phyloP scores from a whole-genome alignment of 2,888 invertebrate genomes.

The Prenolepis imparis region DNA sequence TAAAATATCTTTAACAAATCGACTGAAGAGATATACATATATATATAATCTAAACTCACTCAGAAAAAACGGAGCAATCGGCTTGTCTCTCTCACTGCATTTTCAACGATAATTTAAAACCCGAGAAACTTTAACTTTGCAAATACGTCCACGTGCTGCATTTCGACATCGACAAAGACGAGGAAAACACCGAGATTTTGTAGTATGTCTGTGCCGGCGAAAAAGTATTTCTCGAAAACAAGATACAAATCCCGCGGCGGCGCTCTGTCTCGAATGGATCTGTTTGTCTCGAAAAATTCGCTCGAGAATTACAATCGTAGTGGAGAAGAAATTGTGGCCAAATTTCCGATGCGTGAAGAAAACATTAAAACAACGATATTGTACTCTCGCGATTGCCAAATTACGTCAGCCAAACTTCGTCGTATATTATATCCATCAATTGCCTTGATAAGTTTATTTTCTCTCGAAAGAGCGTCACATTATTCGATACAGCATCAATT shows the following conservation, averaged over 20 bases:
- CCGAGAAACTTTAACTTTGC: slow-evolving; percentile 20
- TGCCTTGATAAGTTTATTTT: not conserved
- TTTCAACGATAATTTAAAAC: slow-evolving; percentile 32
- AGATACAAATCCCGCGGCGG: slow-evolving; percentile 49
- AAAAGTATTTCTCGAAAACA: slow-evolving; percentile 43
- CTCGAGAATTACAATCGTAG: slow-evolving; percentile 40
- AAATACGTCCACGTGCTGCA: slow-evolving; percentile 8
- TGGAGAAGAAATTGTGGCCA: not conserved
- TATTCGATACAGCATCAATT: slow-evolving; percentile 4
- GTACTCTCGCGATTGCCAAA: not conserved
- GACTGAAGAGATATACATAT: not conserved
- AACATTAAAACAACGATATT: not conserved
- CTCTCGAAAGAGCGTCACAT: not conserved
- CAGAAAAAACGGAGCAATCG: slow-evolving; percentile 1
- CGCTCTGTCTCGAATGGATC: slow-evolving; percentile 35
- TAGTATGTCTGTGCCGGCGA: not conserved
- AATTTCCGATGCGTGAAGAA: slow-evolving; percentile 29
- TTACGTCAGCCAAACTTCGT: slow-evolving; percentile 19
- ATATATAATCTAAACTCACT: slow-evolving; percentile 26
- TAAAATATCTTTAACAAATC: slow-evolving; percentile 29
- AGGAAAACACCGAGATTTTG: slow-evolving; percentile 30
- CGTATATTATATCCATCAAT: not conserved
- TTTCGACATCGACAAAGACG: slow-evolving; percentile 13
- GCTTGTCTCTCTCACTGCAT: not conserved
- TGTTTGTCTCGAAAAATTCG: slow-evolving; percentile 62